Conservation (phyloP, 2,888 invertebrate species). For the Eucera pruinosa region DNA sequence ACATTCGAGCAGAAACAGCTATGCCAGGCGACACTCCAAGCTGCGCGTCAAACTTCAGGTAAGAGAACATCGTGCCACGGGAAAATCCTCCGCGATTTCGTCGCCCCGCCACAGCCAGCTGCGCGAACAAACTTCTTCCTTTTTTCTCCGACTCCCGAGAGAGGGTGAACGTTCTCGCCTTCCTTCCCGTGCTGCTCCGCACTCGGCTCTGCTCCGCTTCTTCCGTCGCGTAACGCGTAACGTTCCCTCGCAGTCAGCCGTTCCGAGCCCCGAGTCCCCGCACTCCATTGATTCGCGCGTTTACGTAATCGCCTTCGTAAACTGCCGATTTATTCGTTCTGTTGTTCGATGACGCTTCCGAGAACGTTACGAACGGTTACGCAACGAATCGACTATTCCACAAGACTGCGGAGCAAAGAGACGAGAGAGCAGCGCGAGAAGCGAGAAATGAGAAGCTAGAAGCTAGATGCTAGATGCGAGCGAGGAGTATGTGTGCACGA, state of each 20-base stretch:
- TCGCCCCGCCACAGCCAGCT: not conserved
- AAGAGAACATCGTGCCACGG: slow-evolving; percentile 43
- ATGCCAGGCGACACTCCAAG: slow-evolving; percentile 67
- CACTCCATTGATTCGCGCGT: slow-evolving; percentile 4
- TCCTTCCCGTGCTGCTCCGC: not conserved
- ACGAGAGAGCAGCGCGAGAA: not conserved
- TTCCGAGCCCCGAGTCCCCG: no score
- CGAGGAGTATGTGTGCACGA: no score
- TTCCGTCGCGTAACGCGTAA: no score
- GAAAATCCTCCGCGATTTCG: not conserved
- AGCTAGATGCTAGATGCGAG: no score
- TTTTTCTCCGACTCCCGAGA: not conserved
- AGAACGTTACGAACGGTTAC: not conserved
- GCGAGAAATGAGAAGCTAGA: no score
- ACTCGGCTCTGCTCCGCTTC: not conserved
- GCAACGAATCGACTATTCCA: slow-evolving; percentile 11
- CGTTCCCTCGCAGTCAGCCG: no score
- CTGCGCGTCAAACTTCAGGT: slow-evolving; percentile 67
- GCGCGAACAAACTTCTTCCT: not conserved
- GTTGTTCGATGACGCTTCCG: not conserved
- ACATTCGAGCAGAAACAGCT: slow-evolving; percentile 56
- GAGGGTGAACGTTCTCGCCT: no score
- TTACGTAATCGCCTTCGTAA: slow-evolving; percentile 23
- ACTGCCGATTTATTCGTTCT: slow-evolving; percentile 14
- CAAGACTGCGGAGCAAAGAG: not conserved